Evolutionary conservation across 2,797 vertebrate species (phyloP), one percentile per base, ranked within the genome.

Genomic region (Cichlasoma orientale): DNA sequence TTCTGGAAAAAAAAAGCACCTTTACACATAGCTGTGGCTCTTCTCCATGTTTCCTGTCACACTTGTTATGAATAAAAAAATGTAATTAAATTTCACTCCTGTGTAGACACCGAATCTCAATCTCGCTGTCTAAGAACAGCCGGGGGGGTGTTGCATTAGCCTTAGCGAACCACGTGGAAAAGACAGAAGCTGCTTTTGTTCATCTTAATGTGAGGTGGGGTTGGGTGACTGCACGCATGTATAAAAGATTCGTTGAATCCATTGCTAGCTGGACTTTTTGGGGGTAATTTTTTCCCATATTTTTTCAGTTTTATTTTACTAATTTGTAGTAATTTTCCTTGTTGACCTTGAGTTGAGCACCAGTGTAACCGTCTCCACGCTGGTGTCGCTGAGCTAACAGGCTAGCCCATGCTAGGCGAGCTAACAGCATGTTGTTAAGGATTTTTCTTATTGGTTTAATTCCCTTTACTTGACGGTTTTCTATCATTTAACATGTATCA

Each of bases 1-100:
- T 76, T 87, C 57, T 82, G 56, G n/a, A 72, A 56, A 29, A 4
- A 25, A 56, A 47, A 84, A 79, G 58, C 79, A 84, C 74, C 63
- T 79, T 54, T 85, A 56, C 66, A 56, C 54, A 75, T 3, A 82
- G 59, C 57, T 2, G 41, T 79, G 50, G 75, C 77, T 59, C n/a
- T 71, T 77, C 58, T 88, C 70, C 74, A 79, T 68, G 59, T 80
- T 86, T 80, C 41, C 72, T 88, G 77, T 90, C 78, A 77, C 23
- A 54, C 61, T 80, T 80, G 74, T 75, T 85, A 85, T 38, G 66
- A 82, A 81, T 41, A 59, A 36, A 23, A 61, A 41, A 27, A 72
- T 80, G 75, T 71, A 63, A 88, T 79, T 76, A 63, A 25, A 85
- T 74, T 69, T 71, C 38, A 82, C 47, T 75, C 31, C n/a, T 71